Base-by-base conservation (phyloP, 2,888 invertebrate genomes). In the Ophion ellenae region DNA sequence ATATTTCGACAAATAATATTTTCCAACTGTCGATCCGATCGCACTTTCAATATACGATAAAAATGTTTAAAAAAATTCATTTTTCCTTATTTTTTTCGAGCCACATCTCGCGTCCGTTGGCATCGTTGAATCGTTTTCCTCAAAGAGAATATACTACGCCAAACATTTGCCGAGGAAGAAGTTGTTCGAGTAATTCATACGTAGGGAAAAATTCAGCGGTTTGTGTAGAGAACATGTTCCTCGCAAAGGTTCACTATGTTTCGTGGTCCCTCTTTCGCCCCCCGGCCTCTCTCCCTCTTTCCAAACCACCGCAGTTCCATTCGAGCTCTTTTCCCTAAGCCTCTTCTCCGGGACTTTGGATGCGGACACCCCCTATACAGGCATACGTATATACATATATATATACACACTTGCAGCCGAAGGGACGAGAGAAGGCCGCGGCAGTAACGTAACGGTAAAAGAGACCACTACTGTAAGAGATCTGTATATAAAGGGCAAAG, bases 301-400 rank as follows among this genome's bases (percentile, higher is more conserved):
- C 59, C 63, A 36, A 69, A 47, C 67, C 17, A 82, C 57, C 78
- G 71, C 80, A 87, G 63, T 89, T 88, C n/a, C 90, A 89, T 90
- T 91, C 88, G 90, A 90, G 91, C 90, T 90, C 90, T 91, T 92
- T 91, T 92, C 90, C 90, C 90, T 91, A 91, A 91, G 91, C 91
- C 92, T 91, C 89, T 81, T 83, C 90, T 90, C 89, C 90, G 90
- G 88, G 89, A 89, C 83, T 86, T 84, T 85, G 77, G 71, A 86
- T 81, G 87, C 81, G 81, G 83, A 84, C 79, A 89, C 82, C 82
- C 85, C 81, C 32, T 69, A 64, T 17, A 24, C 69, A 80, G 24
- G 40, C 45, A 45, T 28, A 74, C 20, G 24, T 24, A 24, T 24
- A 24, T 24, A 45, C 59, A 71, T 57, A 32, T 69, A 53, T 36